Evolutionary conservation across 2,113 vertebrate genomes (phyloP), one percentile per base, ranked within the genome.

Genomic region (Nothobranchius kuhntae): DNA sequence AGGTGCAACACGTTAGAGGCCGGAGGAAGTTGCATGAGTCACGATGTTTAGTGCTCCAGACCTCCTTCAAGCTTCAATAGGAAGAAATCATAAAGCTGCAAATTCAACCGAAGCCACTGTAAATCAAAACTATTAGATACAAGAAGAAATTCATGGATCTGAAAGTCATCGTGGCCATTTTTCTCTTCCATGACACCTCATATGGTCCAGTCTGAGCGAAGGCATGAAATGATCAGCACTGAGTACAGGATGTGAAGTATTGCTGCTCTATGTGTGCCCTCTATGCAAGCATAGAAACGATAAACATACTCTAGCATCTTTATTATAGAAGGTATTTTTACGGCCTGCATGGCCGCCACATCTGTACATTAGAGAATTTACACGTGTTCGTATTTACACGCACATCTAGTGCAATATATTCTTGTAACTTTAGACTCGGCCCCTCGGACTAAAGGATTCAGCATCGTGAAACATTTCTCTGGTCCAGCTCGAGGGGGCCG

Each of bases 251-350:
- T 71, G 83, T 81, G 82, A 84, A 82, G 61, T 91, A 91, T 89
- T 89, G 91, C 90, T 88, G 85, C 81, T 79, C 63, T 89, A 85
- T 82, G 78, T 89, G 89, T 91, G 87, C 89, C 83, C 81, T 85
- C 78, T 88, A 83, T 89, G 86, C 83, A 86, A 90, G 85, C 84
- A 80, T 90, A 87, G 74, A 88, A 80, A 87, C 84, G 83, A 83
- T 87, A 87, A 90, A 85, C 91, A 81, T 83, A 84, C 51, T 81
- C 75, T 73, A 89, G 77, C 78, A 60, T 87, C 85, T 78, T 91
- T 58, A 83, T 86, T 58, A 85, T 87, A 87, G 69, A 84, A 78
- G 82, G 83, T 83, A 76, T 84, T 64, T 85, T 75, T 76, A 73
- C 79, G 66, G 65, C 40, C 78, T 65, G 51, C 67, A 66, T 71